Evolutionary conservation across 2,888 invertebrate genomes (phyloP).

Genomic region (Epirrita christyi): DNA sequence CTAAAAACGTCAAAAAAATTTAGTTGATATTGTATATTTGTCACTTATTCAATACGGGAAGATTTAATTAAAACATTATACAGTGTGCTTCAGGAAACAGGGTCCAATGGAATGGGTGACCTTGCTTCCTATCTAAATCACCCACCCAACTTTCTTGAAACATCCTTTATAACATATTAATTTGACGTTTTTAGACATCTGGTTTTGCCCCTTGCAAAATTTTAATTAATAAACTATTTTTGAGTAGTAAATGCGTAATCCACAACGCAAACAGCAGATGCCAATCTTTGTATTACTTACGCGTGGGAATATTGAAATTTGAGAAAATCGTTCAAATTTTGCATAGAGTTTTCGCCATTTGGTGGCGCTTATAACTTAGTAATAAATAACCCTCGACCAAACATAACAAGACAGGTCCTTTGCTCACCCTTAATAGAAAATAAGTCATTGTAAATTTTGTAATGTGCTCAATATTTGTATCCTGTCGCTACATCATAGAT

Average conservation of each 20-base stretch:
- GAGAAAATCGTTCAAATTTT: constrained; percentile 32
- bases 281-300: constrained; percentile 46
- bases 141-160: background rate
- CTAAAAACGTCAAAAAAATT: constrained; percentile 12
- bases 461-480: too few species aligned
- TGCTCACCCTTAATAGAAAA: too few species aligned
- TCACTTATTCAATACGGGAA: too few species aligned
- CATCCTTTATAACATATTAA: background rate
- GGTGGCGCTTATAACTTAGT: constrained; percentile 35
- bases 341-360: constrained; percentile 43
- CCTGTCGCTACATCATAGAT: too few species aligned
- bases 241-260: constrained; percentile 69
- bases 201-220: background rate
- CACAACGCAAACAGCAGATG: constrained; percentile 53
- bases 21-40: too few species aligned
- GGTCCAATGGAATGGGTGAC: too few species aligned
- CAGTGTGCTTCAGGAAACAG: background rate
- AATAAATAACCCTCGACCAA: constrained; percentile 28
- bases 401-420: constrained; percentile 14
- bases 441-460: too few species aligned
- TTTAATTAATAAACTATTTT: constrained; percentile 36
- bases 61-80: background rate
- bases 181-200: constrained; percentile 5
- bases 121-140: background rate
- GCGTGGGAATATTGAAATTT: constrained; percentile 46